Conservation (phyloP, 2,888 invertebrate genomes). For the Mimachlamys varia region DNA sequence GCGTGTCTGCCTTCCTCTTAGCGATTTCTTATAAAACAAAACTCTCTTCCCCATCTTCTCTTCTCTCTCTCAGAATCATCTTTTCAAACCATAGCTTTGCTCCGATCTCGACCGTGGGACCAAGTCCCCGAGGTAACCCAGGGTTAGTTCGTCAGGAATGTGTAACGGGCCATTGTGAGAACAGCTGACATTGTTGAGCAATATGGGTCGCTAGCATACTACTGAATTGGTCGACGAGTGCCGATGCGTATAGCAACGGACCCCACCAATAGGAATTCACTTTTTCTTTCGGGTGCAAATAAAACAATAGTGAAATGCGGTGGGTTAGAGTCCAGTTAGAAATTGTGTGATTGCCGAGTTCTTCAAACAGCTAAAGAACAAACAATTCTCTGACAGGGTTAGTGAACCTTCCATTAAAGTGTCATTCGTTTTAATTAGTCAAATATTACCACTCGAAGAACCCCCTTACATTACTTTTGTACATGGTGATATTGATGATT, state of each 20-base stretch:
- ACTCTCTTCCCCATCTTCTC: background rate
- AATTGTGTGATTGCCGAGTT: background rate
- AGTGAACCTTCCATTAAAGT: background rate
- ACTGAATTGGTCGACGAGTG: conserved; percentile 10
- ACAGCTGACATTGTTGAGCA: conserved; percentile 2
- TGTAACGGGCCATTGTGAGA: background rate
- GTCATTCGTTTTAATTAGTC: background rate
- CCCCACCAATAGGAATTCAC: background rate
- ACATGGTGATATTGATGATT: background rate
- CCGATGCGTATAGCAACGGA: background rate
- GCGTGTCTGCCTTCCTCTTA: background rate
- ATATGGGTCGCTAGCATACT: conserved; percentile 20
- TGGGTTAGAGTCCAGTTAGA: background rate
- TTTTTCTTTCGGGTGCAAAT: conserved; percentile 29
- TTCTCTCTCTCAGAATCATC: background rate
- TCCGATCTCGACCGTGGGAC: background rate
- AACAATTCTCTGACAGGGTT: background rate
- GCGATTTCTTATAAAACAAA: background rate
- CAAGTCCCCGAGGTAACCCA: background rate
- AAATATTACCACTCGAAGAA: background rate
- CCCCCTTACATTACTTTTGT: background rate
- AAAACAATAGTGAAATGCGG: background rate
- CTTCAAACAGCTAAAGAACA: background rate
- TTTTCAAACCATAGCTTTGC: background rate
- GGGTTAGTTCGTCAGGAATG: background rate